Evolutionary conservation across 2,113 vertebrate species (phyloP).

Genomic region (Aptenodytes forsteri): DNA sequence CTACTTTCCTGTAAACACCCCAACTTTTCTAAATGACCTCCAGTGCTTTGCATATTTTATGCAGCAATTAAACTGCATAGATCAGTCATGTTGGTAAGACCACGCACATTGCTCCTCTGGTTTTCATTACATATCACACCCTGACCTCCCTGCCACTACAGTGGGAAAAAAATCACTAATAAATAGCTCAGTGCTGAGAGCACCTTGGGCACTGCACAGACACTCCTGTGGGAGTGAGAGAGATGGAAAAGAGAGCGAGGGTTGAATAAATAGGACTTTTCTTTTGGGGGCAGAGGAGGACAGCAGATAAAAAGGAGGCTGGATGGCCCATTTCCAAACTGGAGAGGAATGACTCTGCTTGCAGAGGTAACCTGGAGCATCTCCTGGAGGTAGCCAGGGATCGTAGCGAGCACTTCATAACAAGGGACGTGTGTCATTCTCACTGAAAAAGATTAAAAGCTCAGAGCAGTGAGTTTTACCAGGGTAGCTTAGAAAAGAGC

Average conservation of each 20-base stretch:
- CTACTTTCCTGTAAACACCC: conserved; percentile 25
- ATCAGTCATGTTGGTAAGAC: background rate
- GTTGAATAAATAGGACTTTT: background rate
- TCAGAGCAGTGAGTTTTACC: background rate
- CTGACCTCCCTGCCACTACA: background rate
- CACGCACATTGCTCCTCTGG: background rate
- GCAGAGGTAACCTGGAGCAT: background rate
- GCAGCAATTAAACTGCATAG: background rate
- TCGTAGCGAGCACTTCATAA: background rate
- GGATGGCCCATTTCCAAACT: background rate
- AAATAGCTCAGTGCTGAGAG: background rate
- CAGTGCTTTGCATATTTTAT: background rate
- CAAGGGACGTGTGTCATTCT: background rate
- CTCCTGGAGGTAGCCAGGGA: background rate
- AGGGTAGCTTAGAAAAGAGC: background rate
- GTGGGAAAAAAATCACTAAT: background rate
- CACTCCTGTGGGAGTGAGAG: accelerated
- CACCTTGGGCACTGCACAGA: background rate
- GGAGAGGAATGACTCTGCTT: background rate
- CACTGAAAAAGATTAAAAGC: background rate
- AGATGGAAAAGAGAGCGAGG: background rate
- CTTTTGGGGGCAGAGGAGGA: background rate
- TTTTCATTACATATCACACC: background rate
- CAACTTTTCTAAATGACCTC: background rate
- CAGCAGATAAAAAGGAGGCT: background rate